Percentiles rank a stretch among this genome's conserved stretches.
phyloP scores from a whole-genome alignment of 1,140 invertebrate species.

The Drosophila ercepeae region DNA sequence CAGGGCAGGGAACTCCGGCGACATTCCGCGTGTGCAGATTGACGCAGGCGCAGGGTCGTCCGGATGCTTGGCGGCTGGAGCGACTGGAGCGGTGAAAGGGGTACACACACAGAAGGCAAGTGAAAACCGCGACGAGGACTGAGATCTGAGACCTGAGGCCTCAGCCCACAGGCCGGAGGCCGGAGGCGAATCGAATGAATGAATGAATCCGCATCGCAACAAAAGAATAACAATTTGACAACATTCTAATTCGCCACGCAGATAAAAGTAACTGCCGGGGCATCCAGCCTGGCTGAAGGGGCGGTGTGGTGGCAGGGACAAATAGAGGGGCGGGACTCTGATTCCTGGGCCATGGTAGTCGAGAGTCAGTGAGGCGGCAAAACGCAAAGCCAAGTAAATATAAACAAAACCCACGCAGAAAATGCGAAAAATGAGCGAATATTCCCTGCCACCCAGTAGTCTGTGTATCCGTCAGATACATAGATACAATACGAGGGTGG shows the following conservation, averaged over 20 bases:
- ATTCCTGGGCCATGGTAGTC: constrained; percentile 33
- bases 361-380: constrained; percentile 70
- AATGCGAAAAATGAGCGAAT: constrained; percentile 17
- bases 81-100: constrained; percentile 37
- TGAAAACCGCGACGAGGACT: constrained; percentile 23
- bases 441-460: neutral
- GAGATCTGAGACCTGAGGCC: no score
- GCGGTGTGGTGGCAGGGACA: neutral
- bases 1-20: constrained; percentile 18
- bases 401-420: constrained; percentile 65
- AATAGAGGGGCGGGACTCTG: constrained; percentile 48
- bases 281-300: constrained; percentile 9
- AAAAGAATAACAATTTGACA: constrained; percentile 83
- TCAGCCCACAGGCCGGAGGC: constrained; percentile 23
- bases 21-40: constrained; percentile 43
- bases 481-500: constrained; percentile 13
- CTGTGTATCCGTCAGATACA: constrained; percentile 52
- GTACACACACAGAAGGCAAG: constrained; percentile 41
- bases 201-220: constrained; percentile 80
- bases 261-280: constrained; percentile 74
- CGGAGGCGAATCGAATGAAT: constrained; percentile 72
- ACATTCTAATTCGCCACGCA: constrained; percentile 83
- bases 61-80: neutral
- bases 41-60: constrained; percentile 28
- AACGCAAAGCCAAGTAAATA: constrained; percentile 80